phyloP scores from a whole-genome alignment of 2,113 vertebrate species.

The Bos indicus region DNA sequence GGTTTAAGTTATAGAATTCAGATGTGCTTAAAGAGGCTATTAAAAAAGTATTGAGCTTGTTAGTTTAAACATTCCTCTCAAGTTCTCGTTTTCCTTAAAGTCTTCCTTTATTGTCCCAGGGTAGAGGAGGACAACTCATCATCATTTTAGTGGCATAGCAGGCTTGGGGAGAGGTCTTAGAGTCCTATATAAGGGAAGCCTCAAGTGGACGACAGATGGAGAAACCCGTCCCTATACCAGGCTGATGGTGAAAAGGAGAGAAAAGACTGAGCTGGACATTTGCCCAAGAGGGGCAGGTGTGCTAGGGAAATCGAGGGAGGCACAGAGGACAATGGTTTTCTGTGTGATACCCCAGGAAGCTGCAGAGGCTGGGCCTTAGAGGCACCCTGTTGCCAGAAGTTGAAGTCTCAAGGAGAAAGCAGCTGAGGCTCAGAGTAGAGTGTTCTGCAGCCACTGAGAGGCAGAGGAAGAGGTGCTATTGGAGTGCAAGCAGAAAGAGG shows the following conservation, averaged over 20 bases:
- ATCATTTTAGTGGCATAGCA: not conserved
- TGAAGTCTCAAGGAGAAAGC: not conserved
- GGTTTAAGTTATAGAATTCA: not conserved
- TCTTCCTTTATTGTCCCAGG: not conserved
- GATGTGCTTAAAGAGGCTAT: not conserved
- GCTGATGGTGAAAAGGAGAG: not conserved
- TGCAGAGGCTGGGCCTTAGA: not conserved
- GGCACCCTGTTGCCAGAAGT: not conserved
- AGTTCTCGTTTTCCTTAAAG: not conserved
- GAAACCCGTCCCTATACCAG: not conserved
- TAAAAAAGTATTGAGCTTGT: not conserved
- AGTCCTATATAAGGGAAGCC: not conserved
- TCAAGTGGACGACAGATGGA: not conserved
- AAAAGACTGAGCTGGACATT: too few species aligned
- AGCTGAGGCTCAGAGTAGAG: not conserved
- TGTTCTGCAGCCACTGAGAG: not conserved
- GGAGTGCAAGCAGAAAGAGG: not conserved
- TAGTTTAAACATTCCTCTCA: not conserved
- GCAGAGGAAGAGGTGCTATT: not conserved
- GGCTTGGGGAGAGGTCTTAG: not conserved
- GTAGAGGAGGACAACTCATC: not conserved
- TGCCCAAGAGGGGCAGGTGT: not conserved
- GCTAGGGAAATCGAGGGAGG: not conserved
- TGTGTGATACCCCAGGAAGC: not conserved
- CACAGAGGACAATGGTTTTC: not conserved